Percentiles rank a stretch among this genome's conserved stretches.
phyloP scores from a whole-genome alignment of 1,140 invertebrate species.

The Drosophila baimaii region DNA sequence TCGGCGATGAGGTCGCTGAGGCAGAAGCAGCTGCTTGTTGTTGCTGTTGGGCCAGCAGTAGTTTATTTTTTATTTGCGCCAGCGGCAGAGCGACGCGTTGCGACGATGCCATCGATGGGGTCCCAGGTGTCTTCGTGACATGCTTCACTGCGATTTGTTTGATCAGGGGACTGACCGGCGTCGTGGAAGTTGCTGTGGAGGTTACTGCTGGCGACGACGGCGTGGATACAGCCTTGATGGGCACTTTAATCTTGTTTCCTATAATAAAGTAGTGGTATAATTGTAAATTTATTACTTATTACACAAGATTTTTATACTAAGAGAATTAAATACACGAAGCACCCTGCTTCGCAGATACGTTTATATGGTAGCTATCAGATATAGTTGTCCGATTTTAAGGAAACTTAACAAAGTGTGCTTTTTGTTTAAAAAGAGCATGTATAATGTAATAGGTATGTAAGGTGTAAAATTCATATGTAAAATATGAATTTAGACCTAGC shows the following conservation, averaged over 20 bases:
- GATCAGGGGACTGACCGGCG: constrained; percentile 47
- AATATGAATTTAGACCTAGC: too few relatives aligned
- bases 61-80: constrained; percentile 70
- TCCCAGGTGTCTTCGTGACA: constrained; percentile 61
- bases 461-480: too few relatives aligned
- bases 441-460: too few relatives aligned
- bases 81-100: constrained; percentile 71
- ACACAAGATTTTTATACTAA: not conserved
- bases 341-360: too few relatives aligned
- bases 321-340: too few relatives aligned
- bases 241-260: constrained; percentile 64
- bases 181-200: constrained; percentile 30
- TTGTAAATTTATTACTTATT: not conserved
- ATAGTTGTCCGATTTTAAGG: too few relatives aligned
- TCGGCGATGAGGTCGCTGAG: constrained; percentile 27
- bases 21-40: constrained; percentile 33
- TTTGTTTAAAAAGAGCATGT: too few relatives aligned
- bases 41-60: constrained; percentile 63
- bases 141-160: constrained; percentile 78
- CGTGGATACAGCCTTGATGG: constrained; percentile 65
- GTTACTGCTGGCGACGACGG: constrained; percentile 20
- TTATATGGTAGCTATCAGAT: too few relatives aligned
- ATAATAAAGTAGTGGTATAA: not conserved
- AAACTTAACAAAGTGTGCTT: too few relatives aligned
- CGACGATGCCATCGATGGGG: constrained; percentile 47